Conservation (phyloP, 1,140 invertebrate species). For the Samia ricini region DNA sequence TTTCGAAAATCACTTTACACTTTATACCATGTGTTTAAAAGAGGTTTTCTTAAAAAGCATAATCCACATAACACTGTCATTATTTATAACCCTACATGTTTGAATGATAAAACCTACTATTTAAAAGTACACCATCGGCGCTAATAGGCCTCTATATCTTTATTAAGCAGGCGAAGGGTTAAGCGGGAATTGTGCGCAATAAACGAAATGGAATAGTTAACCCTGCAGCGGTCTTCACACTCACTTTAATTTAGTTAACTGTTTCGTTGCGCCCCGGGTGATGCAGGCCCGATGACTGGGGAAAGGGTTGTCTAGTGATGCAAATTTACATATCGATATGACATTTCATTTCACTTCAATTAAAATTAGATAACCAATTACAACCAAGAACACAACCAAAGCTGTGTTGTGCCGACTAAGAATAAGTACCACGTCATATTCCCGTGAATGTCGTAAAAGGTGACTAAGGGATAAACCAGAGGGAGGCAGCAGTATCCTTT, state of each 20-base stretch:
- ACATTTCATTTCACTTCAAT: background rate
- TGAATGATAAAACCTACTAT: background rate
- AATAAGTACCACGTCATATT: too few species aligned
- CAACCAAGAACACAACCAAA: too few species aligned
- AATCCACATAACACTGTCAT: background rate
- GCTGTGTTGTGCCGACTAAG: too few species aligned
- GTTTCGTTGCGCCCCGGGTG: slow-evolving; percentile 63
- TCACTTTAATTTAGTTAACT: slow-evolving; percentile 77
- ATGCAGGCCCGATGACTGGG: slow-evolving; percentile 43
- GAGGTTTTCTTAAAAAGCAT: too few species aligned
- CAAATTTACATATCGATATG: slow-evolving; percentile 9
- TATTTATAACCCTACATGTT: background rate
- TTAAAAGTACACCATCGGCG: slow-evolving; percentile 12
- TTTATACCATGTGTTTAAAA: too few species aligned
- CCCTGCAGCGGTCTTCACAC: slow-evolving; percentile 74
- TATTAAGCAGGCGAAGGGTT: slow-evolving; percentile 68
- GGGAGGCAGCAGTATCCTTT: too few species aligned
- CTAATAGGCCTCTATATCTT: slow-evolving; percentile 73
- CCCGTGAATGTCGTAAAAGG: too few species aligned
- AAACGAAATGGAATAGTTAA: slow-evolving; percentile 76
- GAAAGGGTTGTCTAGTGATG: slow-evolving; percentile 63
- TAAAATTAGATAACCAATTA: too few species aligned
- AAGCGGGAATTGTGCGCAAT: slow-evolving; percentile 67
- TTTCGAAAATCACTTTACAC: too few species aligned
- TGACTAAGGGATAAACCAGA: too few species aligned